Evolutionary conservation across 2,797 vertebrate species (phyloP).

Genomic region (Silurus lanzhouensis): DNA sequence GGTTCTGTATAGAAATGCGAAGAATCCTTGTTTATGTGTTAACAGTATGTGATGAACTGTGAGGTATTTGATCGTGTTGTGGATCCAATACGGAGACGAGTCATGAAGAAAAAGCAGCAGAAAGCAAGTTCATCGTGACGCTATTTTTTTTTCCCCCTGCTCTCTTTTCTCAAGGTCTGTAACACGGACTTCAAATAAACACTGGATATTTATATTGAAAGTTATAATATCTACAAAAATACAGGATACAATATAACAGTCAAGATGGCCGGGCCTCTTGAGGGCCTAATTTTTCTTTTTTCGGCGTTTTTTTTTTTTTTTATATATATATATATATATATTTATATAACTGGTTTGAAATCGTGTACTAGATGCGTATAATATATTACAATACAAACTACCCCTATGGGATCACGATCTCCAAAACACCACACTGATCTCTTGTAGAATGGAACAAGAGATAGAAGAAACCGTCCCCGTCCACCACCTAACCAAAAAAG

Average conservation of each 20-base stretch:
- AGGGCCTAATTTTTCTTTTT: conserved; percentile 8
- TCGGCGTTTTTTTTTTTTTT: not conserved
- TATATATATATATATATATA: conserved; percentile 31
- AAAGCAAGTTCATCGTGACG: not conserved
- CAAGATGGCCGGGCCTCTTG: conserved; percentile 33
- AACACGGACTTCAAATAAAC: not conserved
- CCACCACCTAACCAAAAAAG: not conserved
- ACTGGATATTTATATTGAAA: conserved; percentile 24
- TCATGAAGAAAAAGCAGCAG: not conserved
- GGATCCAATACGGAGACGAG: conserved; percentile 17
- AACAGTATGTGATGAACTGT: conserved; percentile 31
- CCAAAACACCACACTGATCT: not conserved
- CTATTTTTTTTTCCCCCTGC: no score
- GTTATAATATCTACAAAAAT: conserved; percentile 59
- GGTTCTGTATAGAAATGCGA: conserved; percentile 25
- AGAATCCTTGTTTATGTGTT: not conserved
- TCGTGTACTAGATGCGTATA: conserved; percentile 31
- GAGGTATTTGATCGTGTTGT: conserved; percentile 47
- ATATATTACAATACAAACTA: conserved; percentile 34
- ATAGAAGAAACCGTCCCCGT: not conserved
- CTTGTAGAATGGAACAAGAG: not conserved
- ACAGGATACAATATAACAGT: conserved; percentile 55
- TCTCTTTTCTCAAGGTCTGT: not conserved
- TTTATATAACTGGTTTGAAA: not conserved
- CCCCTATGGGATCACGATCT: conserved; percentile 7